Conservation (phyloP, 2,888 invertebrate species). For the Coecobrya sp. region DNA sequence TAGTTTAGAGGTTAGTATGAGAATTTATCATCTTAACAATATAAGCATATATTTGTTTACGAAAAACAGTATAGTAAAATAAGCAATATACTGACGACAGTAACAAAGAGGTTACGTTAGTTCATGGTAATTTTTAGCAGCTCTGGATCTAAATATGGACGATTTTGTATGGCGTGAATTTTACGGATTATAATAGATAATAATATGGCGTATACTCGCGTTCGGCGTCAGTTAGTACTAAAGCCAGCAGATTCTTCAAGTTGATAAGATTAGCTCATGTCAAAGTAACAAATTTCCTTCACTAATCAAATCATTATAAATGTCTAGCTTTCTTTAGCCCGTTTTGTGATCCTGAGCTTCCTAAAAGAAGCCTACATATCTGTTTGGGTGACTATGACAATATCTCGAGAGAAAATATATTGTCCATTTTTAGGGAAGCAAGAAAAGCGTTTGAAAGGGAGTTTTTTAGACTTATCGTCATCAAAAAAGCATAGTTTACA, state of each 20-base stretch:
- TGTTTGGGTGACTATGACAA: neutral
- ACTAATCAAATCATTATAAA: constrained; percentile 84
- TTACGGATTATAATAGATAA: neutral
- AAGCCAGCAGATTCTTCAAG: constrained; percentile 52
- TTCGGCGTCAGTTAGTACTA: constrained; percentile 67
- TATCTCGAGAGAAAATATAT: neutral
- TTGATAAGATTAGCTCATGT: constrained; percentile 81
- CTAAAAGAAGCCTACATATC: neutral
- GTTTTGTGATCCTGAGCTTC: constrained; percentile 16
- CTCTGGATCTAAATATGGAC: neutral
- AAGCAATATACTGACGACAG: no score
- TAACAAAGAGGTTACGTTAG: neutral
- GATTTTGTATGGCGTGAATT: constrained; percentile 1
- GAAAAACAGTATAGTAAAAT: no score
- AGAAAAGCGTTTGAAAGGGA: neutral
- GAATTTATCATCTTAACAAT: no score
- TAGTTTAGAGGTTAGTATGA: no score
- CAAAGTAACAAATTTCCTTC: constrained; percentile 84
- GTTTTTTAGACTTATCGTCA: no score
- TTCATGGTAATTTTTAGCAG: neutral
- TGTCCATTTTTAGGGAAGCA: neutral
- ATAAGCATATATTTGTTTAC: no score
- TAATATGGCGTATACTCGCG: neutral
- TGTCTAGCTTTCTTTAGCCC: constrained; percentile 78
- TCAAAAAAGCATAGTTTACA: no score